A percentile compares a stretch with the other conserved stretches of the same genome.
These are phyloP conservation scores for Archaeoteleia sp. DNA, from an alignment of 2,888 invertebrate species.

Conservation along the genomic window DNA sequence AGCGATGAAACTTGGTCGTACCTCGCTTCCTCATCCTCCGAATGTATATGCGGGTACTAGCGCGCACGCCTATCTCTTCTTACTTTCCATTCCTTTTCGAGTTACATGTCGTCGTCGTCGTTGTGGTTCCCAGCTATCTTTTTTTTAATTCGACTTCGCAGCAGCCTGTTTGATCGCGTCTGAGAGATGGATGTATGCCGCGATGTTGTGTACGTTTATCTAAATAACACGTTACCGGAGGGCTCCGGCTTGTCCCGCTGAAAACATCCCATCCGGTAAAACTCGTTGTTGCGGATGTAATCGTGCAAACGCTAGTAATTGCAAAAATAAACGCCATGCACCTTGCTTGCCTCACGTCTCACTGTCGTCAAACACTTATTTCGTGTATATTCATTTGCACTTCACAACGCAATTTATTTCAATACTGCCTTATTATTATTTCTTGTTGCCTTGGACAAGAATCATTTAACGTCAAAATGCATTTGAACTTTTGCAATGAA, in stretches of 20 bases:
- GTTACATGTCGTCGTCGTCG: constrained; percentile 10
- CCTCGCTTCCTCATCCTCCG: not conserved
- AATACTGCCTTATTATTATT: constrained; percentile 29
- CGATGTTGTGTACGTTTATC: constrained; percentile 42
- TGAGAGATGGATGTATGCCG: constrained; percentile 22
- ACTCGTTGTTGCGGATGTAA: constrained; percentile 53
- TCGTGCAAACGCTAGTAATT: constrained; percentile 46
- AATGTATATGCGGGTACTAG: constrained; percentile 3
- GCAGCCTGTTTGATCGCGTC: constrained; percentile 35
- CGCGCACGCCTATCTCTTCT: not conserved
- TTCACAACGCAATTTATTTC: constrained; percentile 22
- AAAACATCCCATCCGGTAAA: constrained; percentile 48
- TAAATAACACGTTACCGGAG: constrained; percentile 50
- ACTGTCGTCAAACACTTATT: constrained; percentile 50
- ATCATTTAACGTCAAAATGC: too few relatives aligned
- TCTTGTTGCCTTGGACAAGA: too few relatives aligned
- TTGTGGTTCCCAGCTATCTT: not conserved
- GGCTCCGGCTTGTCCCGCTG: constrained; percentile 17
- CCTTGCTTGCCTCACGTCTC: constrained; percentile 36
- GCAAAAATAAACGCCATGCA: constrained; percentile 47
- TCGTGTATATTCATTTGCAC: constrained; percentile 48
- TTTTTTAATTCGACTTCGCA: constrained; percentile 13
- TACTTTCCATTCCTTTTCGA: constrained; percentile 2
- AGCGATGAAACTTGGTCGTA: constrained; percentile 4
- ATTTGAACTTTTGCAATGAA: too few relatives aligned